Evolutionary conservation across 2,797 vertebrate species (phyloP), one percentile per base, ranked within the genome.

Genomic region (Protonibea diacanthus): DNA sequence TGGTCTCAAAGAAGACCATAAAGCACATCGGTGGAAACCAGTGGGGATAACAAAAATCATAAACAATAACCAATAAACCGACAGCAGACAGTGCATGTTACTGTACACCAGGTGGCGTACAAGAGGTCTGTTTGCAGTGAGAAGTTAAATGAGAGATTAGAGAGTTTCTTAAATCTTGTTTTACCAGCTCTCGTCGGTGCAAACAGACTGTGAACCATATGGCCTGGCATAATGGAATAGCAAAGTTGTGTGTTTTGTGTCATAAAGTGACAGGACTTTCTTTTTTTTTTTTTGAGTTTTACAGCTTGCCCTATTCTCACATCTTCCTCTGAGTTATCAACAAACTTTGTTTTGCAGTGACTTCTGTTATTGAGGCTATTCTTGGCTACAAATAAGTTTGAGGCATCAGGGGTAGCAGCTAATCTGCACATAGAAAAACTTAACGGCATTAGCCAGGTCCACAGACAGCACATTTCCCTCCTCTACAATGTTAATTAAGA

Each of bases 401-500:
- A 56, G 21, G 59, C 66, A 53, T 52, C 14, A 25, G 17, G 10
- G 3, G 0, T 5, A 49, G 21, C 21, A 38, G 40, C 25, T 27
- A 45, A 48, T 55, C 27, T 68, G 6, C 15, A 18, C 17, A n/a
- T 72, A 38, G 13, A 62, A 70, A 70, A 70, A 49, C 12, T 4
- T 20, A 58, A 68, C 6, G 12, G 17, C 0, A n/a, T 60, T 17
- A 61, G 10, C 12, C 33, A 38, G 33, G 33, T 56, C 8, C 60
- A 74, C 25, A 21, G 0, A 2, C 1, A 71, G n/a, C 10, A 57
- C 11, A 21, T 40, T 38, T 71, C 38, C 45, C 10, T 47, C 23
- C 51, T 40, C 38, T 55, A 48, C n/a, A 13, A 55, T 53, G 9
- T 13, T 67, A 44, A 73, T 79, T 17, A 63, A 63, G 18, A 62